phyloP scores from a whole-genome alignment of 2,113 vertebrate species.

The Mobula hypostoma region DNA sequence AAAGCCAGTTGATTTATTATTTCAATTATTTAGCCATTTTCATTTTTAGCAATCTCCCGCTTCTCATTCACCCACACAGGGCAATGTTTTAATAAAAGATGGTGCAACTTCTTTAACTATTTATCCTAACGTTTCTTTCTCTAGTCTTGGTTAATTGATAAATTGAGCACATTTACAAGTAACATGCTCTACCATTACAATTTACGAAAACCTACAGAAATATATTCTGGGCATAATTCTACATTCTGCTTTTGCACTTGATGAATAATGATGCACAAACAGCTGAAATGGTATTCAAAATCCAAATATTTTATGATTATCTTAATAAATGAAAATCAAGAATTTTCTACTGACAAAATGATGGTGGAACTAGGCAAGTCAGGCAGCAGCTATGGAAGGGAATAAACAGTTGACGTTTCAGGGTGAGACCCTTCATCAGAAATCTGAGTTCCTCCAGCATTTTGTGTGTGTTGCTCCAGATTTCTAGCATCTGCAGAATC shows the following conservation, averaged over 20 bases:
- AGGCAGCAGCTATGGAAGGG: too few species aligned
- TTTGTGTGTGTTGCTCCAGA: too few species aligned
- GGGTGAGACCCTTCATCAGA: too few species aligned
- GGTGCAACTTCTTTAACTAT: not conserved
- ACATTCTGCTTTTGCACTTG: not conserved
- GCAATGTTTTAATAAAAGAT: not conserved
- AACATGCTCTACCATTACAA: not conserved
- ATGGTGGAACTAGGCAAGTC: too few species aligned
- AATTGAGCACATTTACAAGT: not conserved
- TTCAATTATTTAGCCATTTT: constrained; percentile 17
- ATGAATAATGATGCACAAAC: not conserved
- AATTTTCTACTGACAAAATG: not conserved
- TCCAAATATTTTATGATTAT: not conserved
- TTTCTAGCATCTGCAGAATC: too few species aligned
- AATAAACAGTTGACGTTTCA: too few species aligned
- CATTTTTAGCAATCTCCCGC: not conserved
- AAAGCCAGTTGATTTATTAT: not conserved
- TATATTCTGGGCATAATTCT: too few species aligned
- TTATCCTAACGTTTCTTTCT: not conserved
- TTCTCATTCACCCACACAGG: not conserved
- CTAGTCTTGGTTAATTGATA: not conserved
- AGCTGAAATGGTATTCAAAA: not conserved
- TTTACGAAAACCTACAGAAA: not conserved
- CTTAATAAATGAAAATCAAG: not conserved
- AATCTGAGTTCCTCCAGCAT: too few species aligned